Conservation (phyloP, 2,113 vertebrate genomes). For the Nothoprocta perdicaria region DNA sequence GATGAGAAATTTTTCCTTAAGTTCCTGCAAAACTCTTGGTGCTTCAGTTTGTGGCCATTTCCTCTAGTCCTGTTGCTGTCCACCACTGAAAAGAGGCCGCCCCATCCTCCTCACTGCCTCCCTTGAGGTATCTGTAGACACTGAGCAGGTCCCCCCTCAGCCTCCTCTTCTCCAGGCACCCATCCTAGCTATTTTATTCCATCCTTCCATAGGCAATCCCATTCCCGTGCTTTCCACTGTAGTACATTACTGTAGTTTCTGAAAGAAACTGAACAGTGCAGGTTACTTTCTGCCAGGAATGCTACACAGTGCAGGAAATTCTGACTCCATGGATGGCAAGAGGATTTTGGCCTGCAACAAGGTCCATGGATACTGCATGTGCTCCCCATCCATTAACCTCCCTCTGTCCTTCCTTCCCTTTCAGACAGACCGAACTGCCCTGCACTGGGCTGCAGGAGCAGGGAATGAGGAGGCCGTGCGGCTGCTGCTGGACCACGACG, state of each 20-base stretch:
- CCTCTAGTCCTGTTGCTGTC: too few species aligned
- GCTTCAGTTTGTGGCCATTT: too few species aligned
- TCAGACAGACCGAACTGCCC: slow-evolving; percentile 84
- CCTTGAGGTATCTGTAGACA: too few species aligned
- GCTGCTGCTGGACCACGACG: slow-evolving; percentile 83
- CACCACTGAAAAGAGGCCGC: too few species aligned
- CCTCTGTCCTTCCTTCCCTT: not conserved
- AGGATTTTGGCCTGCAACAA: not conserved
- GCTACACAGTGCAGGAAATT: not conserved
- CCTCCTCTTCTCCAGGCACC: too few species aligned
- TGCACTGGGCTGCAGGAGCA: slow-evolving; percentile 89
- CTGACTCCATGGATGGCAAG: not conserved
- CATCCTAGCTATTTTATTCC: not conserved
- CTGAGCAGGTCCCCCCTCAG: too few species aligned
- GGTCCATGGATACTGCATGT: not conserved
- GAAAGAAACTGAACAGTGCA: not conserved
- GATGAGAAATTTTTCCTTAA: too few species aligned
- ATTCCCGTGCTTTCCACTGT: not conserved
- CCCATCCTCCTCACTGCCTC: too few species aligned
- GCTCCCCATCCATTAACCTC: not conserved
- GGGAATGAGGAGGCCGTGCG: slow-evolving; percentile 84
- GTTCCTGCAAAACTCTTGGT: too few species aligned
- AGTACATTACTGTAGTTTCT: not conserved
- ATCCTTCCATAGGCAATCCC: not conserved
- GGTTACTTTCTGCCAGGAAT: not conserved